Evolutionary conservation across 1,140 invertebrate species (phyloP), one percentile per base, ranked within the genome.

Genomic region (Apis florea): DNA sequence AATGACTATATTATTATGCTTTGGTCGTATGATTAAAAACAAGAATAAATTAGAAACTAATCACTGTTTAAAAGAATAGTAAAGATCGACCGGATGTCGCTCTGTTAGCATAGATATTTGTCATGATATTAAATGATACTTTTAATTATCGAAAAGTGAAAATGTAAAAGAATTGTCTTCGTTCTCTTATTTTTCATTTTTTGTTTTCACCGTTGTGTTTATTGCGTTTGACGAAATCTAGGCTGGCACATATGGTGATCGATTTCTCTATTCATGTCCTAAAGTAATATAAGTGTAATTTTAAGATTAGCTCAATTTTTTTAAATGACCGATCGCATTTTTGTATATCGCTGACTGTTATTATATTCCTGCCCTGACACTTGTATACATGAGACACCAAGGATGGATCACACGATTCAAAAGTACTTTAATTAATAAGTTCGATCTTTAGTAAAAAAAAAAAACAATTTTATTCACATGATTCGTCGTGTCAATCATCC

Each of bases 291-390:
- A 88, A 86, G 79, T 31, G n/a, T 92, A 91, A 87, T 85, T 89
- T 90, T 93, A 92, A 92, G 92, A 90, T 89, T 92, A 92, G 91
- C 90, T 92, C 91, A 92, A 92, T 90, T 92, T 92, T 92, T 91
- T 92, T 89, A 89, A 84, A 83, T 79, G 63, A 86, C 84, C 79
- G 74, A 88, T 86, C 79, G 75, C 73, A 89, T 85, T 92, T 92
- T 92, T 92, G 89, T 93, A 92, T 85, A 88, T 88, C 83, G 83
- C 85, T 85, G 84, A 91, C 84, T 87, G 78, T 87, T 89, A 58
- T 89, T 84, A 85, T 87, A 88, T 80, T 84, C 79, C 83, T 88
- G 81, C 71, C 78, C 71, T 64, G 68, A 82, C 85, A 89, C 54
- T 79, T 84, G 82, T 88, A 83, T 83, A 83, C 73, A 89, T 40